Evolutionary conservation across 2,113 vertebrate genomes (phyloP), one percentile per base, ranked within the genome.

Genomic region (Casuarius casuarius): DNA sequence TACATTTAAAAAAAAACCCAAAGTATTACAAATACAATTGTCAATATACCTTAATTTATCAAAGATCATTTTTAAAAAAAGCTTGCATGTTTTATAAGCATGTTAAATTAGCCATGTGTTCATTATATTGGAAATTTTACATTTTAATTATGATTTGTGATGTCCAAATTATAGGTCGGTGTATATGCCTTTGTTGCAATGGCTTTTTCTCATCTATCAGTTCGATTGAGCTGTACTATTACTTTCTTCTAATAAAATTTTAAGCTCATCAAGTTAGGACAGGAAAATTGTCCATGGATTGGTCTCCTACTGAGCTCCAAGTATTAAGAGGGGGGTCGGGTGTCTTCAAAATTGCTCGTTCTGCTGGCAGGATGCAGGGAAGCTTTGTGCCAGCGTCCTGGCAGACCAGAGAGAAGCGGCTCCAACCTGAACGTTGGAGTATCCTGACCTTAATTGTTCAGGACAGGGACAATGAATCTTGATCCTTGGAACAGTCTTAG

Each of bases 91-190:
- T 97, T 96, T 96, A 85, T 84, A 94, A 85, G 93, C 67, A 87
- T 76, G 83, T 76, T 90, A 95, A 94, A 94, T 96, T 94, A 92
- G 80, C 92, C 91, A 92, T 89, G 61, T 79, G 76, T 94, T 97
- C 93, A 80, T 97, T 96, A 87, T 93, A 91, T 90, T 81, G 85
- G 77, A 73, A 49, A 92, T 86, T 94, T 94, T 94, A 72, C 79
- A 12, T 97, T 97, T 97, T 96, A 94, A 97, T 96, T 96, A 96
- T 87, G 74, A 97, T 97, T 97, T 90, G 84, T 94, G 95, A 94
- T 96, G 89, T 90, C 94, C 96, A 96, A 96, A 95, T 96, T 93
- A 96, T 88, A 97, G 92, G 93, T 94, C 65, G 2, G 35, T 54
- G 25, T 49, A 16, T 87, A 22, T 51, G 74, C 89, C 88, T 97